phyloP scores from a whole-genome alignment of 2,888 invertebrate species.

The Sinelater perroti region DNA sequence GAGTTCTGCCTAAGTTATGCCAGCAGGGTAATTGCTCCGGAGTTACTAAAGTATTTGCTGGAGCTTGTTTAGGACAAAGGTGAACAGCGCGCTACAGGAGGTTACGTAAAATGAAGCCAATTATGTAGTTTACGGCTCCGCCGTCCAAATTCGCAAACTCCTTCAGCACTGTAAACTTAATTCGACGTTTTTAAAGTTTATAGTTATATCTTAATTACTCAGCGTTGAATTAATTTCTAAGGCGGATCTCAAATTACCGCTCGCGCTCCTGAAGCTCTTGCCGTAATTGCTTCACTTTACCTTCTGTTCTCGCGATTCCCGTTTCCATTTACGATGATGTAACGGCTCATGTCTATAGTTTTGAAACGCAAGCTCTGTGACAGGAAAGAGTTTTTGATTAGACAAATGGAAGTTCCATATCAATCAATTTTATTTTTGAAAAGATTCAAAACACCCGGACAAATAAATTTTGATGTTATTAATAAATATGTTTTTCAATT shows the following conservation, averaged over 20 bases:
- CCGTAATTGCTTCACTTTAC: constrained; percentile 34
- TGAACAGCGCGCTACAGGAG: constrained; percentile 20
- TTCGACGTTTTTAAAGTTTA: constrained; percentile 36
- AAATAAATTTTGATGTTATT: too few species aligned
- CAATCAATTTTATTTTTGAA: too few species aligned
- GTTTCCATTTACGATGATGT: too few species aligned
- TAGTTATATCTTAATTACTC: constrained; percentile 36
- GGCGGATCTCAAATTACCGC: constrained; percentile 33
- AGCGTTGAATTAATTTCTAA: constrained; percentile 35
- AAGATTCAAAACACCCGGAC: too few species aligned
- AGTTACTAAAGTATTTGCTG: constrained; percentile 20
- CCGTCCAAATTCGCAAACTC: constrained; percentile 28
- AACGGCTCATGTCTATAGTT: too few species aligned
- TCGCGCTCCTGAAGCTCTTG: constrained; percentile 24
- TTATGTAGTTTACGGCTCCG: constrained; percentile 31
- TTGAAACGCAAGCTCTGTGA: too few species aligned
- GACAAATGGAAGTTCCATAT: too few species aligned
- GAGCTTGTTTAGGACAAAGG: constrained; percentile 27
- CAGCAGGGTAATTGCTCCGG: constrained; percentile 4
- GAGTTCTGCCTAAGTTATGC: too few species aligned
- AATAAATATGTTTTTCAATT: too few species aligned
- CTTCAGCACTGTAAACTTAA: constrained; percentile 34
- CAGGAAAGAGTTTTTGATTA: too few species aligned
- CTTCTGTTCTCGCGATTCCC: too few species aligned
- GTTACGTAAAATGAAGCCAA: constrained; percentile 30